phyloP scores from a whole-genome alignment of 2,113 vertebrate genomes.

The Dipodomys merriami region DNA sequence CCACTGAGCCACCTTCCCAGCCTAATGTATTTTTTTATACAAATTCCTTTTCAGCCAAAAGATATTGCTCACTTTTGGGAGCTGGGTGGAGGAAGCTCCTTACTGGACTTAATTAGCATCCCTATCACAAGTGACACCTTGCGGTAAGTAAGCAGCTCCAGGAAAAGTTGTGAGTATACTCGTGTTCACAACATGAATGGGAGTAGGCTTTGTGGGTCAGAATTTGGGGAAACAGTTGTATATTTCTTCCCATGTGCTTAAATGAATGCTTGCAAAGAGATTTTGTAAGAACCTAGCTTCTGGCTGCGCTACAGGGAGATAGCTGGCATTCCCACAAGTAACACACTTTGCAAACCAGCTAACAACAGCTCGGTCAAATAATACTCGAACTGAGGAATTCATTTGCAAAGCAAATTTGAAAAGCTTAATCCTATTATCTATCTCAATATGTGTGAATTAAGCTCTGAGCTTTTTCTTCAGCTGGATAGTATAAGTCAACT shows the following conservation, averaged over 20 bases:
- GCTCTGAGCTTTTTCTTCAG: background rate
- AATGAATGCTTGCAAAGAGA: background rate
- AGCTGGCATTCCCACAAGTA: background rate
- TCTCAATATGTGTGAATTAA: background rate
- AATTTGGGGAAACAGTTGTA: background rate
- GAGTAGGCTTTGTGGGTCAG: background rate
- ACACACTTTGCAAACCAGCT: constrained; percentile 19
- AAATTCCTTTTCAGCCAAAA: constrained; percentile 90
- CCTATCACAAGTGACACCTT: constrained; percentile 90
- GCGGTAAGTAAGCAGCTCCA: constrained; percentile 83
- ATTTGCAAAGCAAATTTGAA: constrained; percentile 40
- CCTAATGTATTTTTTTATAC: constrained; percentile 34
- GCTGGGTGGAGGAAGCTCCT: constrained; percentile 94
- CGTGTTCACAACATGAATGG: background rate
- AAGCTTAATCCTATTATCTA: background rate
- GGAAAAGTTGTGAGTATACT: background rate
- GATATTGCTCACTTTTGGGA: constrained; percentile 97
- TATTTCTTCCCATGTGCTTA: background rate
- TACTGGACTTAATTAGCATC: constrained; percentile 93
- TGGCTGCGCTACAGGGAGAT: background rate
- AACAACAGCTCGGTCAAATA: background rate
- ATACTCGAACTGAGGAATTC: constrained; percentile 22
- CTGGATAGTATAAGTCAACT: background rate
- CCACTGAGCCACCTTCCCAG: too few species aligned
- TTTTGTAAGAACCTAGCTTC: background rate